Evolutionary conservation across 2,113 vertebrate species (phyloP).

Genomic region (Paracanthobrama guichenoti): DNA sequence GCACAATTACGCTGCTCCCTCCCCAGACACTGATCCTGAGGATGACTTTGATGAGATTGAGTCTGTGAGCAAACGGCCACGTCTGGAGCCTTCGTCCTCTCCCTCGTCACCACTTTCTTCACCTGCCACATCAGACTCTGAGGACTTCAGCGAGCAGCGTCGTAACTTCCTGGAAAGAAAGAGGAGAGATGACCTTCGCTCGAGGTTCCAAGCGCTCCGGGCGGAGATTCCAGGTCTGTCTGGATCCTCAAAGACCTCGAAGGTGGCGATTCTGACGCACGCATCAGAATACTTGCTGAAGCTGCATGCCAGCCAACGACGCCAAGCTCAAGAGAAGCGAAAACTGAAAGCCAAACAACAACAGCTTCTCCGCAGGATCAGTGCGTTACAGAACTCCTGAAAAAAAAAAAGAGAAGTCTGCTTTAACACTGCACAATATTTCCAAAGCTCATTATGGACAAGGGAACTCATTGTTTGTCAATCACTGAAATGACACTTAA

Average conservation of each 20-base stretch:
- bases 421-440: neutral
- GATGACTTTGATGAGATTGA: conserved; percentile 50
- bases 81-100: conserved; percentile 47
- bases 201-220: conserved; percentile 85
- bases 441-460: conserved; percentile 28
- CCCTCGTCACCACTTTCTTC: conserved; percentile 64
- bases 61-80: conserved; percentile 61
- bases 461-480: neutral
- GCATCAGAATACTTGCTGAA: conserved; percentile 86
- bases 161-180: conserved; percentile 93
- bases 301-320: conserved; percentile 79
- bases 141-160: conserved; percentile 85
- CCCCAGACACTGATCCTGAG: conserved; percentile 74
- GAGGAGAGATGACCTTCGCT: conserved; percentile 90
- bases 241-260: conserved; percentile 86
- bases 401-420: conserved; percentile 35
- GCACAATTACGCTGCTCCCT: conserved; percentile 94
- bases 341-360: conserved; percentile 79
- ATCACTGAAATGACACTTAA: conserved; percentile 3
- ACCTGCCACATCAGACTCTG: conserved; percentile 81
- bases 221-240: conserved; percentile 87
- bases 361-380: conserved; percentile 83
- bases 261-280: conserved; percentile 92
- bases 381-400: conserved; percentile 83
- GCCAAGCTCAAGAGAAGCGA: conserved; percentile 83